Conservation (phyloP, 2,888 invertebrate genomes). For the Celastrina argiolus region DNA sequence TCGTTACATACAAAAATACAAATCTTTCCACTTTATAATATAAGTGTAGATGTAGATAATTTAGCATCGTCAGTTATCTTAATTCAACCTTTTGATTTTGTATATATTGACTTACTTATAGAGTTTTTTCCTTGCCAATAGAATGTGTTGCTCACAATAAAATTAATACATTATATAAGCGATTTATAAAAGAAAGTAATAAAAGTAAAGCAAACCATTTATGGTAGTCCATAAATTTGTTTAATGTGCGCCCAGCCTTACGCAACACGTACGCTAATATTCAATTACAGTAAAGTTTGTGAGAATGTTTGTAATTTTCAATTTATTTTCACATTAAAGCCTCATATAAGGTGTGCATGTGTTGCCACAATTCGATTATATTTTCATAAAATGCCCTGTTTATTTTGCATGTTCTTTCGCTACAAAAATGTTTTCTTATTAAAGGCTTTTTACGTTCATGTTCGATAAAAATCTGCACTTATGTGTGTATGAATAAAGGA, state of each 20-base stretch:
- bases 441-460: not conserved
- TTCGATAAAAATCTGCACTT: not conserved
- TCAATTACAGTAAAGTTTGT: not conserved
- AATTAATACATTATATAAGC: not conserved
- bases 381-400: slow-evolving; percentile 2
- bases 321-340: slow-evolving; percentile 20
- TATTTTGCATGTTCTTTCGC: not conserved
- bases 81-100: too few relatives aligned
- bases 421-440: not conserved
- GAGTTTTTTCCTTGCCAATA: too few relatives aligned
- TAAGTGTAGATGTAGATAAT: too few relatives aligned
- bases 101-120: too few relatives aligned
- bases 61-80: too few relatives aligned
- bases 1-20: too few relatives aligned
- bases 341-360: not conserved
- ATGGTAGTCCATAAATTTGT: not conserved
- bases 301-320: slow-evolving; percentile 16
- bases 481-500: not conserved
- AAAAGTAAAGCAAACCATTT: not conserved
- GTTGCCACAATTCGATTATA: slow-evolving; percentile 10
- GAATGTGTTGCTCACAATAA: not conserved
- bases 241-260: not conserved
- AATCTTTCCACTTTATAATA: too few relatives aligned
- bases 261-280: slow-evolving; percentile 12
- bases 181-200: not conserved